These are phyloP conservation scores for Epinotia demarniana DNA, from an alignment of 2,888 invertebrate species.

Conservation along the genomic window DNA sequence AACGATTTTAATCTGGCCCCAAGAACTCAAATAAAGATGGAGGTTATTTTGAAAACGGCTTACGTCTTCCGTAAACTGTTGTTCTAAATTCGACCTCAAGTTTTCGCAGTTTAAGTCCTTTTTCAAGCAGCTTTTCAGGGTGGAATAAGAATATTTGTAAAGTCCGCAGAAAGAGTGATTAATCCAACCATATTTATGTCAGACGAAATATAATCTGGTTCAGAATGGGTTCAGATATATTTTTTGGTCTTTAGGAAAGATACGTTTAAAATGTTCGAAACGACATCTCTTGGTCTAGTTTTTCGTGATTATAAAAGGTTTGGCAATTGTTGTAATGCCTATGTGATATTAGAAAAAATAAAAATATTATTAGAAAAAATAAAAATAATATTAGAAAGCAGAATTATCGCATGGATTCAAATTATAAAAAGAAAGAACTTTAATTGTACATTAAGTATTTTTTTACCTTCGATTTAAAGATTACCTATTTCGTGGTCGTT, in stretches of 20 bases:
- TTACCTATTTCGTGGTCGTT: too few relatives aligned
- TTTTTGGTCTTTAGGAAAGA: neutral
- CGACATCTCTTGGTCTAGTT: neutral
- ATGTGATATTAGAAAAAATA: neutral
- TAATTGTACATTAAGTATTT: too few relatives aligned
- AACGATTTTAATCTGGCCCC: slow-evolving; percentile 24
- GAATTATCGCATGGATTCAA: too few relatives aligned
- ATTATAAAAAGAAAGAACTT: too few relatives aligned
- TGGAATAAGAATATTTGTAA: neutral
- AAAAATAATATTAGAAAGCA: too few relatives aligned
- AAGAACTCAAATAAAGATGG: slow-evolving; percentile 14
- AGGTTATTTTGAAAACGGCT: neutral
- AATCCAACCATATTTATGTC: slow-evolving; percentile 16
- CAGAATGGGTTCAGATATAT: slow-evolving; percentile 11
- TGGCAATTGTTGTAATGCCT: neutral
- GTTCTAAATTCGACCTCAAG: neutral
- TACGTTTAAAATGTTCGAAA: neutral
- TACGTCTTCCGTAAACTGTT: neutral
- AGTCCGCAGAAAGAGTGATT: neutral
- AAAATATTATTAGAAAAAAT: neutral
- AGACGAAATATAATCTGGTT: slow-evolving; percentile 11
- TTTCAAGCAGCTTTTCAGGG: neutral
- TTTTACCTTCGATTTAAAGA: too few relatives aligned
- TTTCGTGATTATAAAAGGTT: neutral
- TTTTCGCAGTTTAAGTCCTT: neutral